Percentiles rank a stretch among this genome's conserved stretches.
Evolutionary conservation across 2,888 invertebrate genomes (phyloP).

Genomic region (Pristionchus fissidentatus): DNA sequence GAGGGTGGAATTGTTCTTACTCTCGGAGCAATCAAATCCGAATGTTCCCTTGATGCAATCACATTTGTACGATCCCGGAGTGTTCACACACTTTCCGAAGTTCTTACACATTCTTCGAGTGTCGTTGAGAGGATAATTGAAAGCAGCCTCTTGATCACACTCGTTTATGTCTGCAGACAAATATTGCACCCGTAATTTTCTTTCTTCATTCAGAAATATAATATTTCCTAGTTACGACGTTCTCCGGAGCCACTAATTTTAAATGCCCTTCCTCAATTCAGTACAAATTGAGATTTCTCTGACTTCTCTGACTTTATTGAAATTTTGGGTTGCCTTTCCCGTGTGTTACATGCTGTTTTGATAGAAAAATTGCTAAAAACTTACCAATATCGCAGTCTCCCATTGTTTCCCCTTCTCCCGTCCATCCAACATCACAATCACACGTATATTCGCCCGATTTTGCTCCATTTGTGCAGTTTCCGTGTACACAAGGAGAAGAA

Average conservation of each 20-base stretch:
- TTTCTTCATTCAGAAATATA: too few relatives aligned
- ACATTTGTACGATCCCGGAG: not conserved
- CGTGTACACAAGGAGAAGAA: not conserved
- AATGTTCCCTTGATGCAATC: not conserved
- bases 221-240: too few relatives aligned
- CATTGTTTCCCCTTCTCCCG: too few relatives aligned
- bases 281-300: too few relatives aligned
- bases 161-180: not conserved
- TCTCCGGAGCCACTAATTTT: too few relatives aligned
- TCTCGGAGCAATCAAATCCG: not conserved
- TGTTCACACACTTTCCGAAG: not conserved
- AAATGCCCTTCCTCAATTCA: too few relatives aligned
- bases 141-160: not conserved
- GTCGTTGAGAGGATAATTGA: not conserved
- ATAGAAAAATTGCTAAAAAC: not conserved
- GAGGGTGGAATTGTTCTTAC: not conserved
- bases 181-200: too few relatives aligned
- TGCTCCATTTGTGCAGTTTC: not conserved
- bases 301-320: too few relatives aligned
- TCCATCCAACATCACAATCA: slow-evolving; percentile 25
- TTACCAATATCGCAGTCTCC: slow-evolving; percentile 18
- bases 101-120: not conserved
- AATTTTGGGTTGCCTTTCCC: too few relatives aligned
- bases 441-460: slow-evolving; percentile 15
- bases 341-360: too few relatives aligned